phyloP scores from a whole-genome alignment of 2,797 vertebrate genomes.

The Sebastes itinus region DNA sequence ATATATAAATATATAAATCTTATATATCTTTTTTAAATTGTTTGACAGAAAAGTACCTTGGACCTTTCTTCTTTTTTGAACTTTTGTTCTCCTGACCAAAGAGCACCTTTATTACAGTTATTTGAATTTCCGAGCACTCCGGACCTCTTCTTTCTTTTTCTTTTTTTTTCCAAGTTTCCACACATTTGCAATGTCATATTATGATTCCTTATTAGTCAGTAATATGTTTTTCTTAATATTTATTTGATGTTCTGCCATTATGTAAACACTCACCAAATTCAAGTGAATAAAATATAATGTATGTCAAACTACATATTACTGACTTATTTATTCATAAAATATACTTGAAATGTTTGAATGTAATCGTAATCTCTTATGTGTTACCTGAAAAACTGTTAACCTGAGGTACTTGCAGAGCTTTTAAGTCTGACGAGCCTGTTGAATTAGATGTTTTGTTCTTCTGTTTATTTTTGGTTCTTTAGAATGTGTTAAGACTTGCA shows the following conservation, averaged over 20 bases:
- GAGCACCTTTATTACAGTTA: neutral
- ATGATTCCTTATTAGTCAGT: neutral
- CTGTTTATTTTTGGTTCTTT: neutral
- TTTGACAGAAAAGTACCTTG: neutral
- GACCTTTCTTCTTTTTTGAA: neutral
- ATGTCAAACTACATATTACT: neutral
- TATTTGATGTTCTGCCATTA: neutral
- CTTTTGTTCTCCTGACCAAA: neutral
- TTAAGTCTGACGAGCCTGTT: neutral
- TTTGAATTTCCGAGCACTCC: neutral
- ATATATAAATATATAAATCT: too few species aligned
- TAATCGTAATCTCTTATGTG: neutral
- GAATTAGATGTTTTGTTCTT: neutral
- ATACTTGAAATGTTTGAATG: neutral
- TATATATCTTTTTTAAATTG: neutral
- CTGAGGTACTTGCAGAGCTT: neutral
- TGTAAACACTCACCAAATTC: neutral
- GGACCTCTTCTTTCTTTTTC: neutral
- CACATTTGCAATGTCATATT: neutral
- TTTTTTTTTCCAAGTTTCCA: neutral
- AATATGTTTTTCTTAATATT: neutral
- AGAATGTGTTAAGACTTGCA: neutral
- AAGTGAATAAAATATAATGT: neutral
- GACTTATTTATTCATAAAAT: neutral
- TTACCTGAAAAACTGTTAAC: neutral